phyloP scores from a whole-genome alignment of 2,888 invertebrate species.

The Meganola albula region DNA sequence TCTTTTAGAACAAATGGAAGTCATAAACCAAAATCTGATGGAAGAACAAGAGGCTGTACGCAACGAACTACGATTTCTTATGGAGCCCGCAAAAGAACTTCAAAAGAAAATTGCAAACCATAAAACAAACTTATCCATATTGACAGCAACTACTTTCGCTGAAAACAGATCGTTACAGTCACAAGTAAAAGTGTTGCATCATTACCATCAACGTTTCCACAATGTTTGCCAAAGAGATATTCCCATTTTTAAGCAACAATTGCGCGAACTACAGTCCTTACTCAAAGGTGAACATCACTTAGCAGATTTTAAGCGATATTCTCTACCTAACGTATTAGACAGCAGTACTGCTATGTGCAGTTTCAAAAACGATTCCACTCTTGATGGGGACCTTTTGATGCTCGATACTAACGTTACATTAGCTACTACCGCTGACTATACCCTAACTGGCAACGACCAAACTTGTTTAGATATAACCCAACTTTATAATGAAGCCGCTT shows the following conservation, averaged over 20 bases:
- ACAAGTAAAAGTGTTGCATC: slow-evolving; percentile 58
- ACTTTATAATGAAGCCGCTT: slow-evolving; percentile 45
- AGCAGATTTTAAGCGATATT: slow-evolving; percentile 29
- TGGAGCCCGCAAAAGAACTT: slow-evolving; percentile 50
- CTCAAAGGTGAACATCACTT: slow-evolving; percentile 38
- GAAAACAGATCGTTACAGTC: slow-evolving; percentile 63
- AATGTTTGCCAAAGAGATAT: slow-evolving; percentile 64
- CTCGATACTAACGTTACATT: slow-evolving; percentile 64
- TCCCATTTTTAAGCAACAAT: slow-evolving; percentile 55
- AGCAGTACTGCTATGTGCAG: slow-evolving; percentile 37
- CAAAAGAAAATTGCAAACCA: slow-evolving; percentile 61
- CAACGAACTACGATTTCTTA: slow-evolving; percentile 47
- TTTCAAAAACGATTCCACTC: slow-evolving; percentile 58
- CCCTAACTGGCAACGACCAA: slow-evolving; percentile 51
- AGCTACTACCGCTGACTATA: slow-evolving; percentile 52
- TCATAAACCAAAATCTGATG: slow-evolving; percentile 38
- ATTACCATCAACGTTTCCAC: slow-evolving; percentile 57
- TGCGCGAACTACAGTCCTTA: slow-evolving; percentile 47
- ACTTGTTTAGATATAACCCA: slow-evolving; percentile 57
- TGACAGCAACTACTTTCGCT: slow-evolving; percentile 64
- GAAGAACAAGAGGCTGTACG: slow-evolving; percentile 46
- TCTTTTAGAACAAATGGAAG: slow-evolving; percentile 35
- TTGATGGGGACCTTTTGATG: slow-evolving; percentile 66
- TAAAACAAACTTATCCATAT: slow-evolving; percentile 58
- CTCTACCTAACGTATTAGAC: slow-evolving; percentile 53